Conservation (phyloP, 1,140 invertebrate genomes). For the Drosophila eugracilis region DNA sequence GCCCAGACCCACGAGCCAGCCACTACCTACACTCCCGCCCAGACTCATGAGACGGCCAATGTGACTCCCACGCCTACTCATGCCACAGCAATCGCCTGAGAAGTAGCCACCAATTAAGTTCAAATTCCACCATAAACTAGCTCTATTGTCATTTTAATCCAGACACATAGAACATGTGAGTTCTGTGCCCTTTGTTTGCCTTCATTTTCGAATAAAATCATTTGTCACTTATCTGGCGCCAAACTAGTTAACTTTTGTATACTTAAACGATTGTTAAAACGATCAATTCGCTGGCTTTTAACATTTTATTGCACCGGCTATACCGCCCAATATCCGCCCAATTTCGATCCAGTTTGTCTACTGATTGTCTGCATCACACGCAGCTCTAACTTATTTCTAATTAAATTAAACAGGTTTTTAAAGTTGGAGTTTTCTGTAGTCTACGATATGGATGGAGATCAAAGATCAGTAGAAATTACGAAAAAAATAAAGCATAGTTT, state of each 20-base stretch:
- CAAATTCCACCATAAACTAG: conserved; percentile 3
- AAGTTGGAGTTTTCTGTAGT: not conserved
- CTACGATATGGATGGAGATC: conserved; percentile 12
- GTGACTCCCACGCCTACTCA: conserved; percentile 52
- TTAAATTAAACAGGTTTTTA: conserved; percentile 54
- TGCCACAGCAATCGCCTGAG: conserved; percentile 59
- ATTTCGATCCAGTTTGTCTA: conserved; percentile 56
- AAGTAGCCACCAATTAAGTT: conserved; percentile 18
- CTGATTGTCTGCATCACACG: conserved; percentile 28
- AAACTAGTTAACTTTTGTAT: conserved; percentile 34
- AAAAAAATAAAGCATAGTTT: conserved; percentile 38
- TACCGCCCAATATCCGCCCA: conserved; percentile 21
- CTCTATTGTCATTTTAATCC: not conserved
- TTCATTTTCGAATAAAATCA: conserved; percentile 63
- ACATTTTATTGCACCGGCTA: conserved; percentile 57
- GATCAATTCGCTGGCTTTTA: conserved; percentile 38
- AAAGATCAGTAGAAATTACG: too few species aligned
- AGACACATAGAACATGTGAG: not conserved
- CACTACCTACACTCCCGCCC: conserved; percentile 25
- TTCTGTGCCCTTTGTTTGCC: conserved; percentile 46
- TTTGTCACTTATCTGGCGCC: conserved; percentile 54
- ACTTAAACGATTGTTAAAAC: conserved; percentile 12
- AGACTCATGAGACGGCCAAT: conserved; percentile 25
- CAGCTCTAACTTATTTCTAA: conserved; percentile 14
- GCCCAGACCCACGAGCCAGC: conserved; percentile 29